A percentile compares a stretch with the other conserved stretches of the same genome.
Evolutionary conservation across 2,797 vertebrate genomes (phyloP).

Genomic region (Prionace glauca): DNA sequence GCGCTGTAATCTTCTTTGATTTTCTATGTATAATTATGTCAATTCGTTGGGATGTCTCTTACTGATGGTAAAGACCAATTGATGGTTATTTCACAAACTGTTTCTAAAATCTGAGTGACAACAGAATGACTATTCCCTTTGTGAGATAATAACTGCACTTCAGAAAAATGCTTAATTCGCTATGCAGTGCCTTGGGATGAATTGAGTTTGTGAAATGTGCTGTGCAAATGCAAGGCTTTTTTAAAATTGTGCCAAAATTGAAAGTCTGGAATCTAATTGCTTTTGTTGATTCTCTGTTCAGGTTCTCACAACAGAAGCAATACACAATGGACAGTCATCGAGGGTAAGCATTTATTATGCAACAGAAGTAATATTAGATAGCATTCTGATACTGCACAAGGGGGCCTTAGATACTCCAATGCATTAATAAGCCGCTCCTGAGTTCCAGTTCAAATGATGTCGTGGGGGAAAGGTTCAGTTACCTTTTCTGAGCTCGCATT

Average conservation of each 20-base stretch:
- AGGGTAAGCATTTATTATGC: constrained; percentile 1
- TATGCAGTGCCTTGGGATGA: background rate
- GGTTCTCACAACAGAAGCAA: constrained; percentile 20
- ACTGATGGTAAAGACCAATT: background rate
- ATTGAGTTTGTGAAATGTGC: background rate
- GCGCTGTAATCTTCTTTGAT: background rate
- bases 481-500: background rate
- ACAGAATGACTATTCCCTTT: background rate
- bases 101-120: background rate
- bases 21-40: background rate
- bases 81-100: background rate
- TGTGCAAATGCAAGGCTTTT: background rate
- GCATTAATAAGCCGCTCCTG: too few relatives aligned
- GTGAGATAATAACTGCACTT: background rate
- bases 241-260: background rate
- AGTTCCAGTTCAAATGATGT: background rate
- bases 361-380: background rate
- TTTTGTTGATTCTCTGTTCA: background rate
- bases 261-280: constrained; percentile 6
- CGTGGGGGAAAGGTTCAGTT: background rate
- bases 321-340: constrained; percentile 15
- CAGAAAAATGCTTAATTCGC: background rate
- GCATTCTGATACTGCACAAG: background rate
- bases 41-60: background rate
- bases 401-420: background rate